These are phyloP conservation scores for Catotricha subobsoleta DNA, from an alignment of 2,888 invertebrate species.

Conservation along the genomic window DNA sequence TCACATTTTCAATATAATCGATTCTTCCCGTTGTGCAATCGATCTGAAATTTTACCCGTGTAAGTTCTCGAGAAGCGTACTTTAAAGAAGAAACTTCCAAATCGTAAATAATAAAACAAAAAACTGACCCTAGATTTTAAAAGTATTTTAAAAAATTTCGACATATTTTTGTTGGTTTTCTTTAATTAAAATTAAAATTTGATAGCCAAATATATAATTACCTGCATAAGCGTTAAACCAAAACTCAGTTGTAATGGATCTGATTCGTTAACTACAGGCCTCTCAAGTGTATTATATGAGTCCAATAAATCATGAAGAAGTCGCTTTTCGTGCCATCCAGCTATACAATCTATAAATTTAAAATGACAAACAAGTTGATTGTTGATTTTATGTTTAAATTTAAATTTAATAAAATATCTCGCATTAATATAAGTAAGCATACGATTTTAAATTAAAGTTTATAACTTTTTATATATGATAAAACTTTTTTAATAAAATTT, in stretches of 20 bases:
- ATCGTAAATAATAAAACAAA: too few species aligned
- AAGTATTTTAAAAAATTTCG: too few species aligned
- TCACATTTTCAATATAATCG: neutral
- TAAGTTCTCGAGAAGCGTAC: too few species aligned
- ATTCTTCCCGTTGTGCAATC: too few species aligned
- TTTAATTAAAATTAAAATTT: neutral
- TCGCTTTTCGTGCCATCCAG: constrained; percentile 83
- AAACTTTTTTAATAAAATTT: too few species aligned
- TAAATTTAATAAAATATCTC: neutral
- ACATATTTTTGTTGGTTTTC: neutral
- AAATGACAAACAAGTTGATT: constrained; percentile 13
- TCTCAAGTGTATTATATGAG: constrained; percentile 85
- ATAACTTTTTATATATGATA: too few species aligned
- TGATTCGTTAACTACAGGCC: constrained; percentile 90
- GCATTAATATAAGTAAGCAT: too few species aligned
- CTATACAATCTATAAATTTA: constrained; percentile 32
- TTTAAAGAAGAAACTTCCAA: too few species aligned
- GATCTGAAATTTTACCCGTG: too few species aligned
- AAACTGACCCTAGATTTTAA: too few species aligned
- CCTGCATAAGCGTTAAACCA: constrained; percentile 93
- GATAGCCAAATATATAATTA: constrained; percentile 44
- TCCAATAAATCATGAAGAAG: constrained; percentile 80
- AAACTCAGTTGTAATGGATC: constrained; percentile 89
- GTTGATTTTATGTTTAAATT: neutral
- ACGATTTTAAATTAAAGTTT: too few species aligned